Evolutionary conservation across 2,113 vertebrate genomes (phyloP), one percentile per base, ranked within the genome.

Genomic region (Poeciliopsis occidentalis): DNA sequence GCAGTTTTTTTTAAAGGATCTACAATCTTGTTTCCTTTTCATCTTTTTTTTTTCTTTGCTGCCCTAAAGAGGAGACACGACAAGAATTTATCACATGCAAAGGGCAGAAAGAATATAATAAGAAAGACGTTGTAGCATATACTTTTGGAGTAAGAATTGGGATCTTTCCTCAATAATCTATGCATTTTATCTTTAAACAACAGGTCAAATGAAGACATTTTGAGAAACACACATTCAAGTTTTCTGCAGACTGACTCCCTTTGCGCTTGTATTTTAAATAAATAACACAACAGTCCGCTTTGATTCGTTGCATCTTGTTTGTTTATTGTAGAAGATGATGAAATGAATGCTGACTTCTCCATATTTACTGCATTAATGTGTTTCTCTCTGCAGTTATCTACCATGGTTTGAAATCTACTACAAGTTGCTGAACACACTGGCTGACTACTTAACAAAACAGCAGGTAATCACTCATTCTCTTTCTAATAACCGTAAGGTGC

Each of bases 401-500:
- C 97, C 98, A 12, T 99, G 98, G 98, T 99, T 99, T 92, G 97
- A 99, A 76, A 96, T 98, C 3, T 99, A 97, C 94, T 99, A 99
- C 93, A 99, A 98, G 92, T 95, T 99, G 88, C 94, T 99, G 67
- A 99, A 99, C 80, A 98, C 97, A 6, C 92, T 99, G 90, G 97
- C 97, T 90, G 98, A 99, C 93, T 98, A 99, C 92, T 94, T 98
- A 89, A 91, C 88, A 75, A 99, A 98, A 95, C 96, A 96, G 80
- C 95, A 98, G 97, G 98, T 98, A 96, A 95, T 84, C 22, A 19
- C 30, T 15, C 39, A 3, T 39, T 64, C 63, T 62, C 11, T 51
- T 2, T 75, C 60, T 70, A 24, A 13, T 41, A 11, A 37, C 30
- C 51, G 1, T 29, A 12, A 22, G 27, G 13, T 47, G 31, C 24